Conservation (phyloP, 2,888 invertebrate species). For the Agrotis ipsilon region DNA sequence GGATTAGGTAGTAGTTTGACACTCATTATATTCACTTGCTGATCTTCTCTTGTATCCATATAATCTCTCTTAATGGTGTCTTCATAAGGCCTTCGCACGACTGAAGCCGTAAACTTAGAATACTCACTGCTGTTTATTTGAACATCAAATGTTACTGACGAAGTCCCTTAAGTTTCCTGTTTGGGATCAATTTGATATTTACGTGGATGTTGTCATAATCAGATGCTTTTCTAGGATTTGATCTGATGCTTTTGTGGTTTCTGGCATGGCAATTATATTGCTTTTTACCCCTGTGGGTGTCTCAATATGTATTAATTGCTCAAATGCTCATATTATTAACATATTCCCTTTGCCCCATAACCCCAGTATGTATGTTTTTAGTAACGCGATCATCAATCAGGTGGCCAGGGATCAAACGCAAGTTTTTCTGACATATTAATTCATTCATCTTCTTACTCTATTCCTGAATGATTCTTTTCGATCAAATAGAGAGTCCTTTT, state of each 20-base stretch:
- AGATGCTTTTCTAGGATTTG: constrained; percentile 10
- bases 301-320: not conserved
- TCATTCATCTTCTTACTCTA: not conserved
- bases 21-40: constrained; percentile 50
- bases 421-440: not conserved
- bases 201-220: constrained; percentile 21
- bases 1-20: constrained; percentile 36
- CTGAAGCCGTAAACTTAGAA: constrained; percentile 48
- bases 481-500: not conserved
- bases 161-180: constrained; percentile 49
- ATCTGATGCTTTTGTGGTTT: constrained; percentile 12
- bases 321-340: no score
- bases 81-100: constrained; percentile 23
- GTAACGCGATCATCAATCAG: not conserved
- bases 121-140: constrained; percentile 48
- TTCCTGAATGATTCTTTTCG: not conserved
- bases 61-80: constrained; percentile 49
- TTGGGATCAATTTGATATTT: constrained; percentile 45
- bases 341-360: no score
- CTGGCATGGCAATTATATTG: not conserved
- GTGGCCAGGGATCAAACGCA: not conserved
- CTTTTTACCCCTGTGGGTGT: constrained; percentile 1
- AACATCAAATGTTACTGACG: constrained; percentile 50
- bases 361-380: no score
- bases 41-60: constrained; percentile 42